phyloP scores from a whole-genome alignment of 2,113 vertebrate species.

The Nyctereutes procyonoides region DNA sequence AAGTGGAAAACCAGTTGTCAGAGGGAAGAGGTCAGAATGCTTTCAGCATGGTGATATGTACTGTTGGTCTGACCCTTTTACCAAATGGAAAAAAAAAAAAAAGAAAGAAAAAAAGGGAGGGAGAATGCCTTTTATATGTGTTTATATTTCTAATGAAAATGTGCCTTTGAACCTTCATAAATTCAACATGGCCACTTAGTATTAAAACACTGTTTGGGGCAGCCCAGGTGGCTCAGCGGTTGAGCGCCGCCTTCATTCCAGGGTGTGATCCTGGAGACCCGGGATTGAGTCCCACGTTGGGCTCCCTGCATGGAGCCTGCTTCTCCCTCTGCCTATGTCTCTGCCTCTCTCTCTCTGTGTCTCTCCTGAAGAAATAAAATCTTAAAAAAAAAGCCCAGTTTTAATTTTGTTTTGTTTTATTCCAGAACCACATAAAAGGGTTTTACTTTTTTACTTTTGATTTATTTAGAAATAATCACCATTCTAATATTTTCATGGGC shows the following conservation, averaged over 20 bases:
- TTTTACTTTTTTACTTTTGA: not conserved
- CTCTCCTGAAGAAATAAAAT: too few species aligned
- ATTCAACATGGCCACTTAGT: not conserved
- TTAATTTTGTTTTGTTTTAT: not conserved
- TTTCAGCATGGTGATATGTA: not conserved
- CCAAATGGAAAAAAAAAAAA: not conserved
- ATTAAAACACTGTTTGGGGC: not conserved
- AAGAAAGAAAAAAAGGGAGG: not conserved
- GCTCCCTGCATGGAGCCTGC: too few species aligned
- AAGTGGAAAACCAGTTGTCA: not conserved
- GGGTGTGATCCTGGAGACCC: too few species aligned
- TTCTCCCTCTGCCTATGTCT: too few species aligned
- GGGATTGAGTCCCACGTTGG: too few species aligned
- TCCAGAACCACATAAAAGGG: not conserved
- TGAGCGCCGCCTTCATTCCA: too few species aligned
- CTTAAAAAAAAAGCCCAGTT: not conserved
- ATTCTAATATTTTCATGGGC: conserved; percentile 55
- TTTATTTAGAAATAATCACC: not conserved
- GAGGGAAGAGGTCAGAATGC: not conserved
- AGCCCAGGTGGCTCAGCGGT: too few species aligned
- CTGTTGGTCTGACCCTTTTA: not conserved
- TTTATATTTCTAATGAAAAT: not conserved
- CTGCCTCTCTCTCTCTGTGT: too few species aligned
- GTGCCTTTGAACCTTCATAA: not conserved
- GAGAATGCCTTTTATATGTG: too few species aligned